Evolutionary conservation across 2,113 vertebrate species (phyloP).

Genomic region (Chionodraco myersi): DNA sequence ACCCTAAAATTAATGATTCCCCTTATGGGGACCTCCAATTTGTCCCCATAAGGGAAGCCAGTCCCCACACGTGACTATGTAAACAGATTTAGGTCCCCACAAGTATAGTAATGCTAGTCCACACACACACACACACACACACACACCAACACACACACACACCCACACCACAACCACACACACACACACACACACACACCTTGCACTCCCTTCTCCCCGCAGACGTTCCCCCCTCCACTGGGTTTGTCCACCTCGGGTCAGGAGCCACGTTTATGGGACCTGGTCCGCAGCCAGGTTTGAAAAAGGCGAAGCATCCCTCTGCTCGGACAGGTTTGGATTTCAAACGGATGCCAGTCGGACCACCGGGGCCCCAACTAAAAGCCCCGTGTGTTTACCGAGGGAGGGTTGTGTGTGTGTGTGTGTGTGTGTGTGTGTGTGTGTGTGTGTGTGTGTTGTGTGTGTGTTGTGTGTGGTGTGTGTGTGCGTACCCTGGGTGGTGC

Average conservation of each 20-base stretch:
- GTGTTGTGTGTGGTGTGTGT: conserved; percentile 36
- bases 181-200: background rate
- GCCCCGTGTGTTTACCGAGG: conserved; percentile 76
- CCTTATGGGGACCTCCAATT: too few species aligned
- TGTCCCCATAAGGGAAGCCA: too few species aligned
- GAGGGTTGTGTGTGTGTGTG: conserved; percentile 25
- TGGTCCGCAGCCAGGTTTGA: conserved; percentile 54
- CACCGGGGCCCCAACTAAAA: conserved; percentile 76
- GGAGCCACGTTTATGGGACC: conserved; percentile 54
- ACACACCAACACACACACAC: background rate
- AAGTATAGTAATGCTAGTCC: too few species aligned
- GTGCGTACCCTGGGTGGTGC: conserved; percentile 78
- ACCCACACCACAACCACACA: too few species aligned
- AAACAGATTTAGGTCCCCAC: too few species aligned
- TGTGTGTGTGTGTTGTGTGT: conserved; percentile 16
- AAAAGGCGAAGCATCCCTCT: conserved; percentile 68
- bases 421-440: conserved; percentile 60
- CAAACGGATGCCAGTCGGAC: conserved; percentile 78
- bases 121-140: background rate
- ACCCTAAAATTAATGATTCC: too few species aligned
- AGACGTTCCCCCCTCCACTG: conserved; percentile 15
- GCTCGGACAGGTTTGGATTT: conserved; percentile 74
- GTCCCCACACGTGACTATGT: too few species aligned
- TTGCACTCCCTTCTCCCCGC: background rate
- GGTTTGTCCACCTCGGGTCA: conserved; percentile 40